These are phyloP conservation scores for Brachionus rotundiformis DNA, from an alignment of 1,140 invertebrate genomes.

Conservation along the genomic window DNA sequence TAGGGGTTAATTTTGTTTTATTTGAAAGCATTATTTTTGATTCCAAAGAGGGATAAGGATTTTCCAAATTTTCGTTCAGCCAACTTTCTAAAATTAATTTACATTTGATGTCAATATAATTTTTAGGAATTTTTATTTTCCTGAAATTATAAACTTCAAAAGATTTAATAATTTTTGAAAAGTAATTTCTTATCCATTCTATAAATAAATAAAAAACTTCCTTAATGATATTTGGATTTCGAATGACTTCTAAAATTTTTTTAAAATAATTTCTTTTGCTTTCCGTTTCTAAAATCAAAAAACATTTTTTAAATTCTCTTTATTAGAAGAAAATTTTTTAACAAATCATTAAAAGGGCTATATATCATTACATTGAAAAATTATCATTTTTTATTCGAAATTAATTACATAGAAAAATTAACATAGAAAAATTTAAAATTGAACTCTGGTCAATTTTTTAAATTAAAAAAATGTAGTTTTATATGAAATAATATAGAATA, in stretches of 20 bases:
- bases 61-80: neutral
- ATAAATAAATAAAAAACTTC: neutral
- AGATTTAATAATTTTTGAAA: neutral
- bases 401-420: too few species aligned
- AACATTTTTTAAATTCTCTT: too few species aligned
- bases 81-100: neutral
- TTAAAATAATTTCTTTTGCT: neutral
- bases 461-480: neutral
- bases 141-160: neutral
- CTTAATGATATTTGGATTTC: neutral
- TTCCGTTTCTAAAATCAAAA: neutral
- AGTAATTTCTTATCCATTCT: neutral
- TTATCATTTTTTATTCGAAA: too few species aligned
- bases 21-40: neutral
- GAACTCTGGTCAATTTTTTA: neutral
- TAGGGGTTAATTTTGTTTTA: neutral
- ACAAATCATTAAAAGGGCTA: too few species aligned
- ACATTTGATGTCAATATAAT: constrained; percentile 1
- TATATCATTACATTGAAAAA: too few species aligned
- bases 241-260: neutral
- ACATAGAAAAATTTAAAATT: too few species aligned
- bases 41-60: constrained; percentile 3
- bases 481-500: constrained; percentile 2
- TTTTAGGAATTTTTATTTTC: neutral
- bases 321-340: neutral